These are phyloP conservation scores for Vimba vimba DNA, from an alignment of 2,113 vertebrate species.

Conservation along the genomic window DNA sequence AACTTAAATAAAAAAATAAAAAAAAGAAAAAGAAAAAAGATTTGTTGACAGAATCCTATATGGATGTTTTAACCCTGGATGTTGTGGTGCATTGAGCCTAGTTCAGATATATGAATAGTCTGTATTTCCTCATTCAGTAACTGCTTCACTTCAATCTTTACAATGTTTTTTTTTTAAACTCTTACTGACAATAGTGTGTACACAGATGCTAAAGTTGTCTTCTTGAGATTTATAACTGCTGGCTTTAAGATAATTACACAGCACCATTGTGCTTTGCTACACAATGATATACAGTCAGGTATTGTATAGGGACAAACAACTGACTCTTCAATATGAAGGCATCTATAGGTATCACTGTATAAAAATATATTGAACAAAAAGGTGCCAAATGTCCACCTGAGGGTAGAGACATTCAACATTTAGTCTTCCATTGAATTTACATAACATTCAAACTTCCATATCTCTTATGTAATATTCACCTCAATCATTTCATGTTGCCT, in stretches of 20 bases:
- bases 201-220: not conserved
- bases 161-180: not conserved
- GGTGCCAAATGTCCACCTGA: not conserved
- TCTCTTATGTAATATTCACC: conserved; percentile 5
- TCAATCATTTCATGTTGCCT: not conserved
- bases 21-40: too few species aligned
- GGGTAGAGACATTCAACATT: not conserved
- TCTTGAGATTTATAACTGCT: not conserved
- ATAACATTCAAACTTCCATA: not conserved
- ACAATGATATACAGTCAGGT: not conserved
- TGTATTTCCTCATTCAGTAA: not conserved
- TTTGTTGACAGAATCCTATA: not conserved
- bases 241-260: not conserved
- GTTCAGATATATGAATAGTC: not conserved
- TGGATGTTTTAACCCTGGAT: not conserved
- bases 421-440: not conserved
- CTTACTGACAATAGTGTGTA: not conserved
- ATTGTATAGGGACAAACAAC: not conserved
- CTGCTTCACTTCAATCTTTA: not conserved
- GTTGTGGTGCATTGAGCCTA: not conserved
- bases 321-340: not conserved
- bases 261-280: not conserved
- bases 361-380: not conserved
- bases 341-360: not conserved
- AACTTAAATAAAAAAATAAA: too few species aligned